Evolutionary conservation across 2,797 vertebrate species (phyloP).

Genomic region (Crocodylus rhombifer): DNA sequence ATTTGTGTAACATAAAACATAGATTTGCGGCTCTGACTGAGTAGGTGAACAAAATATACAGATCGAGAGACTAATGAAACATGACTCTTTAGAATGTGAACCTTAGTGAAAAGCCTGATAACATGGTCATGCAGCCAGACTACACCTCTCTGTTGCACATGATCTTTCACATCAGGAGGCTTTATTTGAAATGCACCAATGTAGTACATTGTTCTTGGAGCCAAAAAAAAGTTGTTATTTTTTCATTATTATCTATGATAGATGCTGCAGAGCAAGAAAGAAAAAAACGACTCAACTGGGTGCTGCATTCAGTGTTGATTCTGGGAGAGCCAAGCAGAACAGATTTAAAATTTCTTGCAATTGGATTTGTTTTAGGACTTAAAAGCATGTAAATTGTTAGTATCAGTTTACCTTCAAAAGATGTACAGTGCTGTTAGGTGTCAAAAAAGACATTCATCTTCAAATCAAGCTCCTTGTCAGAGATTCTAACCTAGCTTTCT

Average conservation of each 20-base stretch:
- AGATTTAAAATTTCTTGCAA: background rate
- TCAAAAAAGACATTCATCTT: background rate
- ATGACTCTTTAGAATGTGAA: too few species aligned
- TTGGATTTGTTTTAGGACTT: background rate
- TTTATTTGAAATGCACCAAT: too few species aligned
- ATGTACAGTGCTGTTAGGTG: background rate
- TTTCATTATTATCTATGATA: rapidly evolving
- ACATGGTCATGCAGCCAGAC: too few species aligned
- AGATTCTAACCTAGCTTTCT: background rate
- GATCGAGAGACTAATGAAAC: too few species aligned
- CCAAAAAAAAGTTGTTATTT: too few species aligned
- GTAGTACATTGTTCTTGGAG: too few species aligned
- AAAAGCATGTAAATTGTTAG: background rate
- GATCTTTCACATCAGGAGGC: too few species aligned
- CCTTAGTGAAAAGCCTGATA: too few species aligned
- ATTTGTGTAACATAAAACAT: too few species aligned
- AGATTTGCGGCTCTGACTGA: too few species aligned
- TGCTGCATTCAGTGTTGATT: background rate
- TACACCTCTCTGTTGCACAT: too few species aligned
- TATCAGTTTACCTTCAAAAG: background rate
- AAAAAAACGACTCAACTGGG: background rate
- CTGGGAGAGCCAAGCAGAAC: background rate
- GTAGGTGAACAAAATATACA: too few species aligned
- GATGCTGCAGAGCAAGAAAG: background rate
- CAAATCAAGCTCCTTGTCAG: background rate